Percentiles rank a stretch among this genome's conserved stretches.
Conservation (phyloP, 2,113 vertebrate species). For the Hippocampus mohnikei region DNA sequence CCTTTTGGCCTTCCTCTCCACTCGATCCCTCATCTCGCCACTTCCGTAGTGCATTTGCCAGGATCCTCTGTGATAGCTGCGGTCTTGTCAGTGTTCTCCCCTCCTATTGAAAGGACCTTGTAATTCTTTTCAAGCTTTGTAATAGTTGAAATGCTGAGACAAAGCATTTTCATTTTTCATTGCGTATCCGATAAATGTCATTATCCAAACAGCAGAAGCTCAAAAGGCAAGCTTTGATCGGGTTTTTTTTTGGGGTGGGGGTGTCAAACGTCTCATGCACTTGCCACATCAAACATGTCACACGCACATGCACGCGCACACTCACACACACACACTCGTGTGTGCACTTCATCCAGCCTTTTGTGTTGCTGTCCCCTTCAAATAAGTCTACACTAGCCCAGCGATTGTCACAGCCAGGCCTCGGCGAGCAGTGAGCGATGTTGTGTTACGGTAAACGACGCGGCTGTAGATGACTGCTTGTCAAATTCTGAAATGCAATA, state of each 20-base stretch:
- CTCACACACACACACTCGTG: constrained; percentile 14
- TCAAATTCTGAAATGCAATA: neutral
- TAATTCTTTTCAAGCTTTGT: neutral
- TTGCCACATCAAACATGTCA: neutral
- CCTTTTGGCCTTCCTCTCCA: constrained; percentile 22
- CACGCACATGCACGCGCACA: neutral
- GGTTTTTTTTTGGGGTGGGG: no score
- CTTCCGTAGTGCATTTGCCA: constrained; percentile 26
- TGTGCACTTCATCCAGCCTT: constrained; percentile 25
- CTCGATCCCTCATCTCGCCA: constrained; percentile 14
- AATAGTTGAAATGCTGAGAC: neutral
- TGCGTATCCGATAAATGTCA: neutral
- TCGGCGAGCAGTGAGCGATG: neutral
- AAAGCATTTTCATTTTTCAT: neutral
- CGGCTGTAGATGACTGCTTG: neutral
- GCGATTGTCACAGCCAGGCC: constrained; percentile 39
- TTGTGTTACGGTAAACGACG: neutral
- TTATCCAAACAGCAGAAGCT: neutral
- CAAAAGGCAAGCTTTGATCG: neutral
- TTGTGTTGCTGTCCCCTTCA: constrained; percentile 60
- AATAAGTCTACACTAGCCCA: constrained; percentile 55
- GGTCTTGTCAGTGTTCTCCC: neutral
- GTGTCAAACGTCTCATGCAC: neutral
- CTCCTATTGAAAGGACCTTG: neutral
- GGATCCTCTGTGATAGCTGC: constrained; percentile 3